These are phyloP conservation scores for Nezara viridula DNA, from an alignment of 2,888 invertebrate species.

Conservation along the genomic window DNA sequence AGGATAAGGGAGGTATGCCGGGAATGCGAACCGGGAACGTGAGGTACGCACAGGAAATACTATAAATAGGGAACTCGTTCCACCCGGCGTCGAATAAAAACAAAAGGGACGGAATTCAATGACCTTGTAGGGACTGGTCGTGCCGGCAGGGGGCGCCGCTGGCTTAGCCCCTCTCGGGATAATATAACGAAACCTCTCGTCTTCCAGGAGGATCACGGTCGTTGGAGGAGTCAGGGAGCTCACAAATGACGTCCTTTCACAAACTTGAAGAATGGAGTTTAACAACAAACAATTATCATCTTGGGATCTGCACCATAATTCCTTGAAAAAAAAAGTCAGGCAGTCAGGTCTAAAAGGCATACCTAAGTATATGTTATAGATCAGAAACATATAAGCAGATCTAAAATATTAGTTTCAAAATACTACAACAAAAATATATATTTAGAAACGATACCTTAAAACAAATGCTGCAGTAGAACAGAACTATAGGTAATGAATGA, in stretches of 20 bases:
- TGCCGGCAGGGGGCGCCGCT: slow-evolving; percentile 52
- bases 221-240: neutral
- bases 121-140: slow-evolving; percentile 58
- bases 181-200: neutral
- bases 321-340: too few species aligned
- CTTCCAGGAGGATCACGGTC: neutral
- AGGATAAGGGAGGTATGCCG: slow-evolving; percentile 43
- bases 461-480: too few species aligned
- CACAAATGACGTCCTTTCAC: neutral
- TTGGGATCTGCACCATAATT: too few species aligned
- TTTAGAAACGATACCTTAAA: too few species aligned
- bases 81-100: slow-evolving; percentile 56
- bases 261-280: neutral
- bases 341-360: too few species aligned
- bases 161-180: neutral
- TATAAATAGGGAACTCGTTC: slow-evolving; percentile 59
- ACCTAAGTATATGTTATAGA: too few species aligned
- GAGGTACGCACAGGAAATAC: slow-evolving; percentile 59
- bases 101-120: slow-evolving; percentile 58
- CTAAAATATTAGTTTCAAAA: too few species aligned
- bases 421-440: too few species aligned
- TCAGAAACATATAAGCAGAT: too few species aligned
- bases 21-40: slow-evolving; percentile 50
- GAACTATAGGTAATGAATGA: too few species aligned
- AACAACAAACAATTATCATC: neutral